A percentile compares a stretch with the other conserved stretches of the same genome.
These are phyloP conservation scores for Drosophila jambulina DNA, from an alignment of 1,140 invertebrate species.

Conservation along the genomic window DNA sequence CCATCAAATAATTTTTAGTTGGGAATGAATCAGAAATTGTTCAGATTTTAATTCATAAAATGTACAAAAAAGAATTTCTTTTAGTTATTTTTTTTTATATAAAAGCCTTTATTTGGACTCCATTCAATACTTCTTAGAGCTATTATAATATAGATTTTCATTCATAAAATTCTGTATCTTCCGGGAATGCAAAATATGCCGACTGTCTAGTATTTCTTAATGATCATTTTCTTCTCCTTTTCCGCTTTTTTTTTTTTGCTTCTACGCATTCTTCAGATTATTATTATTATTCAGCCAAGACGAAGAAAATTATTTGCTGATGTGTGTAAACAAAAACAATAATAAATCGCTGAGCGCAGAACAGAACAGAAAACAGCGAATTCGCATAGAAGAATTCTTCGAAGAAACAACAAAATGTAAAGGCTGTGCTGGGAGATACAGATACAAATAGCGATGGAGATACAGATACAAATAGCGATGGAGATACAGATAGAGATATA, in stretches of 20 bases:
- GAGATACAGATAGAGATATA: background rate
- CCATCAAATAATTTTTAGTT: conserved; percentile 5
- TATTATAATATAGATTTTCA: conserved; percentile 2
- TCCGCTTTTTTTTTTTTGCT: background rate
- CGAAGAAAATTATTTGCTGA: conserved; percentile 36
- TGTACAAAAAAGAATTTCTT: background rate
- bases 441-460: conserved; percentile 4
- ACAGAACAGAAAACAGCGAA: conserved; percentile 5
- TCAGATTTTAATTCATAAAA: conserved; percentile 25
- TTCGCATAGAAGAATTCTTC: conserved; percentile 17
- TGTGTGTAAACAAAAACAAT: conserved; percentile 51
- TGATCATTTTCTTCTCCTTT: background rate
- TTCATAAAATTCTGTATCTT: conserved; percentile 22
- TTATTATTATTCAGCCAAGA: background rate
- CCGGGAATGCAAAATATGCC: conserved; percentile 4
- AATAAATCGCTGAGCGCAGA: conserved; percentile 32
- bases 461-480: conserved; percentile 7
- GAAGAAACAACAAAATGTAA: conserved; percentile 20
- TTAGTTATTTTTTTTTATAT: background rate
- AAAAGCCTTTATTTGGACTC: background rate
- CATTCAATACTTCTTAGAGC: background rate
- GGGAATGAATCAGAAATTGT: conserved; percentile 3
- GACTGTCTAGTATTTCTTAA: background rate
- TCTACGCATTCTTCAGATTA: background rate
- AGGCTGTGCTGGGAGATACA: conserved; percentile 15